These are phyloP conservation scores for Nanorana parkeri DNA, from an alignment of 2,113 vertebrate species.

Conservation along the genomic window DNA sequence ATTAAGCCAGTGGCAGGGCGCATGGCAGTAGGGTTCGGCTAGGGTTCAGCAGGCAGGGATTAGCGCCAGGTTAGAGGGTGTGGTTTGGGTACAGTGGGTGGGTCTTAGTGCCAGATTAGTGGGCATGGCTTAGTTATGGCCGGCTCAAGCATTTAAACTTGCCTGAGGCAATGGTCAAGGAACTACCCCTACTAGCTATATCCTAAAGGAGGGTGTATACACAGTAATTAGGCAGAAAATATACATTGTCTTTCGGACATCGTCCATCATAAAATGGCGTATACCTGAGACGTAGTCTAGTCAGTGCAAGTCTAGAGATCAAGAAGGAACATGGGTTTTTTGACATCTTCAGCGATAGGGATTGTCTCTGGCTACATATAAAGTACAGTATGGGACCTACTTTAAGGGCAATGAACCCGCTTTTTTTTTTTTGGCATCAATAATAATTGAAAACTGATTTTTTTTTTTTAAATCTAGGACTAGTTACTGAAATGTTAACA, in stretches of 20 bases:
- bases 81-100: too few relatives aligned
- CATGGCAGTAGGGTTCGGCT: too few relatives aligned
- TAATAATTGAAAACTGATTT: too few relatives aligned
- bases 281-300: constrained; percentile 70
- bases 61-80: too few relatives aligned
- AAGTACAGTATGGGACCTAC: not conserved
- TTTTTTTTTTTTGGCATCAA: too few relatives aligned
- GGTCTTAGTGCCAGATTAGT: too few relatives aligned
- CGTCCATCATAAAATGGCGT: constrained; percentile 66
- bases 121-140: too few relatives aligned
- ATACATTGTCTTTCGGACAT: constrained; percentile 57
- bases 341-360: constrained; percentile 46
- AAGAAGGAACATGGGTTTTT: constrained; percentile 19
- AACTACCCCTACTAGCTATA: constrained; percentile 51
- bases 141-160: constrained; percentile 44
- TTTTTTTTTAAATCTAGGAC: too few relatives aligned
- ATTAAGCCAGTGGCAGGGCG: too few relatives aligned
- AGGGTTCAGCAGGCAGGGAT: too few relatives aligned
- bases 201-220: constrained; percentile 59
- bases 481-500: too few relatives aligned
- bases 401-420: too few relatives aligned
- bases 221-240: constrained; percentile 59
- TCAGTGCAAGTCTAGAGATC: constrained; percentile 68
- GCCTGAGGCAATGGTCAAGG: constrained; percentile 61
- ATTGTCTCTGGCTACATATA: constrained; percentile 36